Base-by-base conservation (phyloP, 2,113 vertebrate species). In the Hippoglossus stenolepis region DNA sequence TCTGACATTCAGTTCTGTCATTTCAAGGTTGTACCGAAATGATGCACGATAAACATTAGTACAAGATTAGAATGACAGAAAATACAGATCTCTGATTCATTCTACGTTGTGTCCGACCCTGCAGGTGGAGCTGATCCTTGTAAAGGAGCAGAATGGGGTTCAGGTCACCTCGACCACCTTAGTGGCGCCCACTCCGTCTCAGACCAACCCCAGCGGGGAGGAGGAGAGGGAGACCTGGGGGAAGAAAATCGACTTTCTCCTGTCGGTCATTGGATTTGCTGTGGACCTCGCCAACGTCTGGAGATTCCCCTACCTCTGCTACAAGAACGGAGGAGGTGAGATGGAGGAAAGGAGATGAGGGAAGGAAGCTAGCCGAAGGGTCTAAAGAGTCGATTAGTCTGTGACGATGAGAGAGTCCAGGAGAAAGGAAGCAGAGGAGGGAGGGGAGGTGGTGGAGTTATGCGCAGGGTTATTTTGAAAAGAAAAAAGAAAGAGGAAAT, bases 201-300 rank as follows among this genome's bases (percentile, higher is more conserved):
- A 92, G 80, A 90, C 82, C 4, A 62, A 61, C 61, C 78, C 82
- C 83, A 31, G 79, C 69, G 73, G 94, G 84, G 88, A 88, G 58
- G 94, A 92, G 56, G 95, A 96, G 65, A 88, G 96, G 0, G 96
- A 97, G 90, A 97, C 96, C 58, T 97, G 96, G 96, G 91, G 95
- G 59, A 97, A 96, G 91, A 97, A 97, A 79, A 95, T 96, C 0
- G 96, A 97, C 93, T 97, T 97, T 73, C 94, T 97, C 18, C 93
- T 97, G 15, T 97, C 96, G 0, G 96, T 97, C 77, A 96, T 97
- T 0, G 96, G 96, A 66, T 97, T 97, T 1, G 96, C 96, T 0
- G 96, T 97, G 82, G 96, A 97, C 85, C 93, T 97, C 13, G 96
- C 96, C 67, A 97, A 97, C 0, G 96, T 97, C 78, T 97, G 96